A percentile compares a stretch with the other conserved stretches of the same genome.
phyloP scores from a whole-genome alignment of 2,888 invertebrate genomes.

The Ophioninae sp. region DNA sequence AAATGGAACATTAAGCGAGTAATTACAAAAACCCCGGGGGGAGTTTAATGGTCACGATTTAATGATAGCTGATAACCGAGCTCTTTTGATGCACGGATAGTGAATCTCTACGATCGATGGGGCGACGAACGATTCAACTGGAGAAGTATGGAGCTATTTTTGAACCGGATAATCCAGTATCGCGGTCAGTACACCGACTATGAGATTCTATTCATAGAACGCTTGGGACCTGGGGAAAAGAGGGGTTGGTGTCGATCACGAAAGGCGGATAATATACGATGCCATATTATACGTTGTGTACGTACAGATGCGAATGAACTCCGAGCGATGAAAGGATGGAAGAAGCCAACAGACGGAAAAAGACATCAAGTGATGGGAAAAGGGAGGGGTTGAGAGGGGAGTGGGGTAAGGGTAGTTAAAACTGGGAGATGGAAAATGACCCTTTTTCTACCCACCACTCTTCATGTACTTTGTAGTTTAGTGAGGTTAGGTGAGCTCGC shows the following conservation, averaged over 20 bases:
- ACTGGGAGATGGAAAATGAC: slow-evolving; percentile 17
- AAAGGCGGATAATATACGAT: slow-evolving; percentile 47
- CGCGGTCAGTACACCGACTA: slow-evolving; percentile 72
- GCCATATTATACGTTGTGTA: neutral
- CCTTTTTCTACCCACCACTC: slow-evolving; percentile 38
- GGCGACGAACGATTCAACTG: neutral
- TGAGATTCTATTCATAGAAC: slow-evolving; percentile 71
- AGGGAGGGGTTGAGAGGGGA: neutral
- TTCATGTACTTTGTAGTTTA: slow-evolving; percentile 31
- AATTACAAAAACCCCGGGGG: neutral
- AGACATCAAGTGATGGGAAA: neutral
- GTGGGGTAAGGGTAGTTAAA: neutral
- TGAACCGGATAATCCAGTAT: slow-evolving; percentile 71
- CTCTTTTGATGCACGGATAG: slow-evolving; percentile 1
- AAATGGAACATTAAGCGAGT: neutral
- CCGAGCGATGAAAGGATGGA: neutral
- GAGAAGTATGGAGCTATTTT: slow-evolving; percentile 67
- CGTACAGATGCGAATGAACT: slow-evolving; percentile 6
- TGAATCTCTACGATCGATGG: slow-evolving; percentile 19
- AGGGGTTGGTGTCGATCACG: slow-evolving; percentile 45
- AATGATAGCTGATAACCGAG: slow-evolving; percentile 32
- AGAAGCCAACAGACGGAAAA: neutral
- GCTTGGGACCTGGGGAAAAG: neutral
- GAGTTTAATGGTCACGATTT: neutral
- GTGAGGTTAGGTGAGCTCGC: slow-evolving; percentile 25